Evolutionary conservation across 2,797 vertebrate genomes (phyloP).

Genomic region (Rhinophrynus dorsalis): DNA sequence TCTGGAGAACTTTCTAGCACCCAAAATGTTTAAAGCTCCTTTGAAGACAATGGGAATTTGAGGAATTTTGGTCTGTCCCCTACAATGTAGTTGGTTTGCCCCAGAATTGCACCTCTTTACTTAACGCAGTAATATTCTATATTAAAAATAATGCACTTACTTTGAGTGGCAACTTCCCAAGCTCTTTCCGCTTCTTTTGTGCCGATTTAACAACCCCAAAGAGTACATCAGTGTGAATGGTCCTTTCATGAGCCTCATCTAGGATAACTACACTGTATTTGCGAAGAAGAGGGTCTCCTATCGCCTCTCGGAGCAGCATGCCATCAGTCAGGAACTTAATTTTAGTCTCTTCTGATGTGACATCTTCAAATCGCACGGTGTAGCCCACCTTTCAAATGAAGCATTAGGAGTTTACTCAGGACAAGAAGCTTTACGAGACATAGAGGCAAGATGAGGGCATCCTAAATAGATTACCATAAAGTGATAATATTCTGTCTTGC

Average conservation of each 20-base stretch:
- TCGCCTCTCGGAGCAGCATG: slow-evolving; percentile 92
- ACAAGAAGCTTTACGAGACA: background rate
- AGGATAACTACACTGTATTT: slow-evolving; percentile 87
- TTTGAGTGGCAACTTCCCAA: slow-evolving; percentile 81
- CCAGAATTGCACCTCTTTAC: too few species aligned
- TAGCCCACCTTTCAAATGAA: slow-evolving; percentile 84
- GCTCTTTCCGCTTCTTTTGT: slow-evolving; percentile 80
- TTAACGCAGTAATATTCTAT: too few species aligned
- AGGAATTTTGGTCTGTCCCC: too few species aligned
- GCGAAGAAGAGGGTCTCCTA: slow-evolving; percentile 84
- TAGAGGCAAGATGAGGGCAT: too few species aligned
- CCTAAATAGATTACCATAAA: too few species aligned
- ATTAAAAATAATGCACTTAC: too few species aligned
- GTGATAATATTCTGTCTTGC: too few species aligned
- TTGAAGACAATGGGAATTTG: too few species aligned
- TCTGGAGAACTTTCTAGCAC: too few species aligned
- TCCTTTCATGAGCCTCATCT: slow-evolving; percentile 95
- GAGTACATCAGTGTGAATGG: slow-evolving; percentile 91
- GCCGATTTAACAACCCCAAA: slow-evolving; percentile 92
- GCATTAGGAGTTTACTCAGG: too few species aligned
- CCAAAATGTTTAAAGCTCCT: too few species aligned
- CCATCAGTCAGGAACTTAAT: slow-evolving; percentile 95
- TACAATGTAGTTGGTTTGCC: too few species aligned
- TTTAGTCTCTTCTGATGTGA: slow-evolving; percentile 84
- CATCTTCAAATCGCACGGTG: slow-evolving; percentile 91